phyloP scores from a whole-genome alignment of 2,888 invertebrate species.

The Cyrtodaria siliqua region DNA sequence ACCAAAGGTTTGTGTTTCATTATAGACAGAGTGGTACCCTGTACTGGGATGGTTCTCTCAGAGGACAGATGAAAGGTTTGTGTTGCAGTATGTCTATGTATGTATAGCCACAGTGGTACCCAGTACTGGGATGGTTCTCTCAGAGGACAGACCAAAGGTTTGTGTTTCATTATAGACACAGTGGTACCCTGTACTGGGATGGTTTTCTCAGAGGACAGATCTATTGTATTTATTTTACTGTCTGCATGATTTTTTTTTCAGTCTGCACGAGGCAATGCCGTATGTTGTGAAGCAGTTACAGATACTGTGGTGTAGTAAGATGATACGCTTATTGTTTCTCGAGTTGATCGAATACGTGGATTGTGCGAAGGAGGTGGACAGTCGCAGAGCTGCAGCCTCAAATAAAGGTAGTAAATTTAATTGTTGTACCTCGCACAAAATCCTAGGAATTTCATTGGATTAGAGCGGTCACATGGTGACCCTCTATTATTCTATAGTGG shows the following conservation, averaged over 20 bases:
- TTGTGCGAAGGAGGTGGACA: slow-evolving; percentile 38
- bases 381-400: slow-evolving; percentile 66
- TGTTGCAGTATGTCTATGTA: too few relatives aligned
- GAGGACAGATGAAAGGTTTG: slow-evolving; percentile 83
- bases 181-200: slow-evolving; percentile 99
- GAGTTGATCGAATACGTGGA: slow-evolving; percentile 82
- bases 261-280: slow-evolving; percentile 91
- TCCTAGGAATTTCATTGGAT: too few relatives aligned
- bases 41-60: slow-evolving; percentile 96
- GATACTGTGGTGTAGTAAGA: slow-evolving; percentile 89
- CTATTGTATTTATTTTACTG: slow-evolving; percentile 81
- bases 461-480: too few relatives aligned
- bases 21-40: slow-evolving; percentile 99
- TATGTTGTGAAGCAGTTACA: slow-evolving; percentile 90
- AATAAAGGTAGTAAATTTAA: slow-evolving; percentile 70
- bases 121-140: slow-evolving; percentile 97
- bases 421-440: too few relatives aligned
- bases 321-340: slow-evolving; percentile 86
- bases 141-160: slow-evolving; percentile 84
- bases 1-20: slow-evolving; percentile 82
- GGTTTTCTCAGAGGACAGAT: slow-evolving; percentile 89
- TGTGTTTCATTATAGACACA: too few relatives aligned
- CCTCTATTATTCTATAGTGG: too few relatives aligned
- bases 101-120: slow-evolving; percentile 99
- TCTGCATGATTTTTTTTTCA: slow-evolving; percentile 83